Evolutionary conservation across 2,113 vertebrate genomes (phyloP), one percentile per base, ranked within the genome.

Genomic region (Grammatotria lemairii): DNA sequence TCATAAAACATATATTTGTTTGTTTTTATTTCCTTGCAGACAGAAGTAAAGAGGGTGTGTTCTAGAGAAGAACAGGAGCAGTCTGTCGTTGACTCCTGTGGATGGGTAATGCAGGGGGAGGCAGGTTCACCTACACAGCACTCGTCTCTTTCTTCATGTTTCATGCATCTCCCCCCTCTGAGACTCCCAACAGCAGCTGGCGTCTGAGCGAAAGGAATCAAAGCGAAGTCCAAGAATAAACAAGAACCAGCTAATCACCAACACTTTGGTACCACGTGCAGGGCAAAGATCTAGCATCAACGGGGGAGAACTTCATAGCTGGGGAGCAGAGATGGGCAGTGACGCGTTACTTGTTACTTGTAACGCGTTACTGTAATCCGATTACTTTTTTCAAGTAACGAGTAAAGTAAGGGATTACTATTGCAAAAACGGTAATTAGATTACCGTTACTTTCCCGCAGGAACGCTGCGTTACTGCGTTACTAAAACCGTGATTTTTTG

Each of bases 21-120:
- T 23, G 11, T 23, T 55, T 55, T 13, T 55, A 23, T 55, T 2
- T 58, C 14, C 1, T 58, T 60, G 28, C 26, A 60, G 1, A 31
- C 28, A 17, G 57, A 0, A 60, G 16, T 60, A 31, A 31, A 9
- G 57, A 60, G 0, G 9, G 28, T 0, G 9, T 19, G 19, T 33
- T 63, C 58, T 33, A 11, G 58, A 60, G 28, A 60, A 19, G 28
- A 19, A 60, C 57, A 60, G 57, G 9, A 33, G 57, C 28, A 19
- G 57, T 33, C 28, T 63, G 58, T 63, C 16, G 0, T 19, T 19
- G 28, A 7, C 57, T 33, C 57, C 57, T 60, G 4, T 60, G 28
- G 16, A 19, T 0, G 58, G 28, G 9, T 63, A 0, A 19, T 63
- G 58, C 58, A 33, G 58, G 28, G 0, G 4, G 14, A 63, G 16